These are phyloP conservation scores for Propithecus deckenii DNA, from an alignment of 2,797 vertebrate species.

Conservation along the genomic window DNA sequence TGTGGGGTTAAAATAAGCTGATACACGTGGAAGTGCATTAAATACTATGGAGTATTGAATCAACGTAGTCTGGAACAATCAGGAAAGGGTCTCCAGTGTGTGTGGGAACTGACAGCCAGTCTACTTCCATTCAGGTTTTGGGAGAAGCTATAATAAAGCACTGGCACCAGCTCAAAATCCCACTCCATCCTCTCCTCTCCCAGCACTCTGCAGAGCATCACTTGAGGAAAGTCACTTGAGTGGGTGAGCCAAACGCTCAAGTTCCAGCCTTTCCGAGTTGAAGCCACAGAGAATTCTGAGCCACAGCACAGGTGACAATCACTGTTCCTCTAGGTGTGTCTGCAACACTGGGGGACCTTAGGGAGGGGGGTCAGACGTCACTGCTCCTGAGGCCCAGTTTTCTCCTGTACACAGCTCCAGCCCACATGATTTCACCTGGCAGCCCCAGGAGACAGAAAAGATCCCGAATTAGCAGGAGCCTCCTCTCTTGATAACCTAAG, in stretches of 20 bases:
- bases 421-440: conserved; percentile 42
- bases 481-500: conserved; percentile 77
- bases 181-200: conserved; percentile 72
- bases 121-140: conserved; percentile 74
- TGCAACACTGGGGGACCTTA: background rate
- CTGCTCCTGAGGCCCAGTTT: conserved; percentile 46
- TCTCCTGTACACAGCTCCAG: background rate
- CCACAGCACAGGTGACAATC: conserved; percentile 69
- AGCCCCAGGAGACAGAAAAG: conserved; percentile 69
- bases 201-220: conserved; percentile 74
- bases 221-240: conserved; percentile 75
- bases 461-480: conserved; percentile 77
- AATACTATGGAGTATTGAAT: background rate
- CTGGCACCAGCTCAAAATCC: conserved; percentile 79
- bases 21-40: background rate
- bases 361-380: conserved; percentile 1
- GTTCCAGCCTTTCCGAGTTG: conserved; percentile 75
- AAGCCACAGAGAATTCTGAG: conserved; percentile 75
- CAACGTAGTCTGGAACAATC: conserved; percentile 29
- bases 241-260: conserved; percentile 76
- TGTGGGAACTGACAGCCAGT: conserved; percentile 76
- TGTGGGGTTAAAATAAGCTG: background rate
- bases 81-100: conserved; percentile 60
- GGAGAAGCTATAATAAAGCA: conserved; percentile 76
- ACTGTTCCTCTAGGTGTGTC: conserved; percentile 61